A percentile compares a stretch with the other conserved stretches of the same genome.
Evolutionary conservation across 2,888 invertebrate genomes (phyloP).

Genomic region (Galerucella calmariensis): DNA sequence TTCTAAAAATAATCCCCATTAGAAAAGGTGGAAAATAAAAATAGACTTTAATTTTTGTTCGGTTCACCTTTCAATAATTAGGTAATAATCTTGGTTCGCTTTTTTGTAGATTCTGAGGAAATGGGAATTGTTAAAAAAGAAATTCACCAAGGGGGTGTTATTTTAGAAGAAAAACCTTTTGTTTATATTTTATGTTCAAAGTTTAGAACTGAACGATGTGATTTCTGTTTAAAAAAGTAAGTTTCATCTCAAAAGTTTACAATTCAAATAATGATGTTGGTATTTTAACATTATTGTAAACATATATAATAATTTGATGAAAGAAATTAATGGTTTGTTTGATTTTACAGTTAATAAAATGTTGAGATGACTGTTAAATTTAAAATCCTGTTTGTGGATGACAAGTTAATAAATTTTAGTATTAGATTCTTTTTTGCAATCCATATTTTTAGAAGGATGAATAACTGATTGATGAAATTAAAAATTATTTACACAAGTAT

Average conservation of each 20-base stretch:
- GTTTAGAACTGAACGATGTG: slow-evolving; percentile 77
- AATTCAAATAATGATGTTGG: not conserved
- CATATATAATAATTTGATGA: slow-evolving; percentile 1
- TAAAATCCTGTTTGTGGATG: not conserved
- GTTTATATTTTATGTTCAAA: slow-evolving; percentile 78
- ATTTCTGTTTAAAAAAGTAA: slow-evolving; percentile 81
- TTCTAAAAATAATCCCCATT: not conserved
- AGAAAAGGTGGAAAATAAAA: not conserved
- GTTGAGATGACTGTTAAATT: not conserved
- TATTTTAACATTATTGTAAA: slow-evolving; percentile 5
- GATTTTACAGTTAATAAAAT: not conserved
- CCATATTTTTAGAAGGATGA: not conserved
- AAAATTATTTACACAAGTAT: not conserved
- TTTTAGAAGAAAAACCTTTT: slow-evolving; percentile 81
- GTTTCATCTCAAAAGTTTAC: slow-evolving; percentile 47
- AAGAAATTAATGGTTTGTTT: slow-evolving; percentile 4
- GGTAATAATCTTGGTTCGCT: not conserved
- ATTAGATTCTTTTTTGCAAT: not conserved
- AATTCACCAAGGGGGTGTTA: slow-evolving; percentile 73
- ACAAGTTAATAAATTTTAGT: not conserved
- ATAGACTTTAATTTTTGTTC: not conserved
- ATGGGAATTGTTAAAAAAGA: slow-evolving; percentile 59
- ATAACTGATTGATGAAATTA: not conserved
- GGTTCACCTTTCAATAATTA: not conserved
- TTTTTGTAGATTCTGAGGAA: slow-evolving; percentile 30